These are phyloP conservation scores for Ostrea edulis DNA, from an alignment of 1,140 invertebrate species.

Conservation along the genomic window DNA sequence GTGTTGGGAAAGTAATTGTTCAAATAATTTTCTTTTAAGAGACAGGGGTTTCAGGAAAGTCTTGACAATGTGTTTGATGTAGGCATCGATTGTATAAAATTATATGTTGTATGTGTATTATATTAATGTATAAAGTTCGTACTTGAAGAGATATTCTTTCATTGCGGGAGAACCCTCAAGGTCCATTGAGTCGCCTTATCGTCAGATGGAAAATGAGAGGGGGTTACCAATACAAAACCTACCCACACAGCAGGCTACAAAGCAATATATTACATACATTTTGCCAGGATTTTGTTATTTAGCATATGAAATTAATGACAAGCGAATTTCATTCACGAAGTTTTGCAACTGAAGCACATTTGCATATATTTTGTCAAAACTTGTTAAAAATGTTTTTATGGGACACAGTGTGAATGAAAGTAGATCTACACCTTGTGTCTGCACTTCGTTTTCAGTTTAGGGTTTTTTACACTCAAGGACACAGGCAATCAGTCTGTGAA, in stretches of 20 bases:
- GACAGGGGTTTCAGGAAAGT: no score
- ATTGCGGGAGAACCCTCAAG: not conserved
- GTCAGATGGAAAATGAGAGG: not conserved
- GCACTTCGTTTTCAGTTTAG: not conserved
- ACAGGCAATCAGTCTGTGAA: not conserved
- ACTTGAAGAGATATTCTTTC: not conserved
- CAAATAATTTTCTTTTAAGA: no score
- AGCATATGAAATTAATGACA: constrained; percentile 11
- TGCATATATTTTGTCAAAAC: constrained; percentile 6
- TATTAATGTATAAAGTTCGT: not conserved
- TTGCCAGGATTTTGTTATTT: no score
- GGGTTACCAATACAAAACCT: not conserved
- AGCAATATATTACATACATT: not conserved
- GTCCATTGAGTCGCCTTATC: not conserved
- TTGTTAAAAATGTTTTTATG: not conserved
- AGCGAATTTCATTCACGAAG: constrained; percentile 5
- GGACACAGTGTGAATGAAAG: not conserved
- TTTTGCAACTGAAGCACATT: not conserved
- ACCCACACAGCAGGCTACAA: not conserved
- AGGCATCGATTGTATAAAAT: not conserved
- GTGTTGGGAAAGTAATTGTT: no score
- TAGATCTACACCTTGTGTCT: not conserved
- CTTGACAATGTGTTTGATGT: not conserved
- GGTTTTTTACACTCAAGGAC: not conserved
- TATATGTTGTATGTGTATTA: not conserved